A percentile compares a stretch with the other conserved stretches of the same genome.
Conservation (phyloP, 1,140 invertebrate species). For the Temnothorax nylanderi region DNA sequence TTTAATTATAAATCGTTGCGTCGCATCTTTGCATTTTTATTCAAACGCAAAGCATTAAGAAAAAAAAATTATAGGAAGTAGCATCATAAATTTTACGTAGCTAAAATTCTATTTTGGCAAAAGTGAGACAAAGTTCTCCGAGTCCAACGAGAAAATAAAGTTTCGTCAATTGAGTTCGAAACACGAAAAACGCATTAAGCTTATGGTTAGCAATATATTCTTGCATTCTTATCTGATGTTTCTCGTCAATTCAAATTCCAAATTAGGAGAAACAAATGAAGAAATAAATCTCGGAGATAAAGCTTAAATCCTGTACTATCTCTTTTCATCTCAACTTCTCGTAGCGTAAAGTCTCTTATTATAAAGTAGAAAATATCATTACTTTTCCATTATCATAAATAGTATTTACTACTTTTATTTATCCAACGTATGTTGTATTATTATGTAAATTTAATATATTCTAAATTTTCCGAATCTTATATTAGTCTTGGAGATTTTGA, state of each 20-base stretch:
- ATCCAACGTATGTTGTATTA: not conserved
- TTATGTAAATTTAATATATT: not conserved
- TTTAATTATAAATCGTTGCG: not conserved
- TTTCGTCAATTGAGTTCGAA: not conserved
- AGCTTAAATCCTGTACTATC: not conserved
- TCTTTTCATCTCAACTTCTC: not conserved
- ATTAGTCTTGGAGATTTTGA: not conserved
- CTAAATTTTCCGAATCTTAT: not conserved
- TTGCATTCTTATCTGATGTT: not conserved
- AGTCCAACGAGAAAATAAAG: not conserved
- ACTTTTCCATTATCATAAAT: not conserved
- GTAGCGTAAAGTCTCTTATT: not conserved
- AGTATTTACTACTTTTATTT: not conserved
- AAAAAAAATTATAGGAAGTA: not conserved
- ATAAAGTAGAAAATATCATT: constrained; percentile 1
- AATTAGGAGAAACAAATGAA: not conserved
- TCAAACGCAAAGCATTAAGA: not conserved
- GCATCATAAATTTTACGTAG: constrained; percentile 1
- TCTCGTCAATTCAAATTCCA: not conserved
- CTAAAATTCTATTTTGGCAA: not conserved
- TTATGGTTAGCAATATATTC: not conserved
- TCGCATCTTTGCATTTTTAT: not conserved
- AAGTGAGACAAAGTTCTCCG: not conserved
- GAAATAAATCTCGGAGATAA: not conserved
- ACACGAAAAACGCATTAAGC: not conserved